These are phyloP conservation scores for Myotis findleyi DNA, from an alignment of 2,797 vertebrate genomes.

Conservation along the genomic window DNA sequence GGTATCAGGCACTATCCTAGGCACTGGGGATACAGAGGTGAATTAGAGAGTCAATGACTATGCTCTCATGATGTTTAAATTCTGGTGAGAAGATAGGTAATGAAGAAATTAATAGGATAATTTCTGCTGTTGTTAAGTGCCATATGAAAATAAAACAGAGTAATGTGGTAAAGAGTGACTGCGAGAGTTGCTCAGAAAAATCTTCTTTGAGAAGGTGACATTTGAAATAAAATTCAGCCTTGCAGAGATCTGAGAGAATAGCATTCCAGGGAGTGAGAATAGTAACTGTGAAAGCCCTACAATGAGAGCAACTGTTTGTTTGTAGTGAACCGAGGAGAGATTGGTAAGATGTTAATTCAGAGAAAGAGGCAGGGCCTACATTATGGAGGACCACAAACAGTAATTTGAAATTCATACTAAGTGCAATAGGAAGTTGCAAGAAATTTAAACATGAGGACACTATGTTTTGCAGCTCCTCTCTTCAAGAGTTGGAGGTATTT, in stretches of 20 bases:
- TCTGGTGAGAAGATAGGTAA: not conserved
- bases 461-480: not conserved
- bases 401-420: constrained; percentile 23
- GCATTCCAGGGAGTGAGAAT: not conserved
- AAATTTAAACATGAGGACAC: not conserved
- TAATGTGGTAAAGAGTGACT: not conserved
- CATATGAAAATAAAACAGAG: not conserved
- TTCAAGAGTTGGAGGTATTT: not conserved
- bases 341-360: not conserved
- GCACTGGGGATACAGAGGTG: not conserved
- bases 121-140: not conserved
- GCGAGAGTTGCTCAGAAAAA: not conserved
- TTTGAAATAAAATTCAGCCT: not conserved
- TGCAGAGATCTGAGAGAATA: not conserved
- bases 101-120: not conserved
- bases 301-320: not conserved
- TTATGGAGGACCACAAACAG: not conserved
- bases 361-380: not conserved
- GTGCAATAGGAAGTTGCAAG: not conserved
- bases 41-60: not conserved
- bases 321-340: not conserved
- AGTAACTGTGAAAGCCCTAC: not conserved
- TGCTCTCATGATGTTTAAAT: not conserved
- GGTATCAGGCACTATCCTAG: not conserved
- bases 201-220: not conserved